These are phyloP conservation scores for Lamproptera curius DNA, from an alignment of 2,888 invertebrate genomes.

Conservation along the genomic window DNA sequence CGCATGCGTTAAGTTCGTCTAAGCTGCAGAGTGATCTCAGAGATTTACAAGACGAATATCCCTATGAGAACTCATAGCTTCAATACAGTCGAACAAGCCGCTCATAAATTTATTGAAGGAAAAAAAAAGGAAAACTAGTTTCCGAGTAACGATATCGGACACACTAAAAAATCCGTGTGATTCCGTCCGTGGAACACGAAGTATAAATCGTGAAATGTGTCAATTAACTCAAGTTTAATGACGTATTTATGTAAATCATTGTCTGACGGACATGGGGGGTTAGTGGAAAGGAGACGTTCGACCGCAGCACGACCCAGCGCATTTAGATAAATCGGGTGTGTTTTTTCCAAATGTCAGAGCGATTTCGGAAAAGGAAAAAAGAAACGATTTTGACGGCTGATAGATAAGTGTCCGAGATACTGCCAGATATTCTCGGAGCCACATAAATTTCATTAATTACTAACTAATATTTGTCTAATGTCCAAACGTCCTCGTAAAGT, in stretches of 20 bases:
- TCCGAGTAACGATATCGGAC: conserved; percentile 41
- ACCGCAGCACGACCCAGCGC: conserved; percentile 43
- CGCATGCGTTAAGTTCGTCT: conserved; percentile 9
- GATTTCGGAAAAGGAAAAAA: conserved; percentile 25
- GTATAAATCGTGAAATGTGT: conserved; percentile 74
- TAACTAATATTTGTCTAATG: conserved; percentile 16
- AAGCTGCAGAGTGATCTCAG: conserved; percentile 1
- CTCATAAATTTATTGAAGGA: conserved; percentile 33
- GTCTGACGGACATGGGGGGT: conserved; percentile 53
- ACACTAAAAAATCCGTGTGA: conserved; percentile 48
- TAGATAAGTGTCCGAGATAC: conserved; percentile 22
- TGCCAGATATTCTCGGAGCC: conserved; percentile 2
- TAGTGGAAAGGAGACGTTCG: conserved; percentile 54
- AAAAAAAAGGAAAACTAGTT: conserved; percentile 40
- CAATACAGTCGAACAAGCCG: conserved; percentile 16
- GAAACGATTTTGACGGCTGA: conserved; percentile 20
- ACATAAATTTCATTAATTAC: conserved; percentile 14
- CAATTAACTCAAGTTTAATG: conserved; percentile 74
- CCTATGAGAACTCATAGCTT: conserved; percentile 17
- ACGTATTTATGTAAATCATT: conserved; percentile 70
- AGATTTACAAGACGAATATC: conserved; percentile 9
- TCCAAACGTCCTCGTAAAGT: conserved; percentile 5
- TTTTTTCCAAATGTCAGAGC: conserved; percentile 43
- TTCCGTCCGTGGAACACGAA: conserved; percentile 47
- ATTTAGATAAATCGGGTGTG: conserved; percentile 47